A percentile compares a stretch with the other conserved stretches of the same genome.
Conservation (phyloP, 2,888 invertebrate genomes). For the Lasioglossum marginatum region DNA sequence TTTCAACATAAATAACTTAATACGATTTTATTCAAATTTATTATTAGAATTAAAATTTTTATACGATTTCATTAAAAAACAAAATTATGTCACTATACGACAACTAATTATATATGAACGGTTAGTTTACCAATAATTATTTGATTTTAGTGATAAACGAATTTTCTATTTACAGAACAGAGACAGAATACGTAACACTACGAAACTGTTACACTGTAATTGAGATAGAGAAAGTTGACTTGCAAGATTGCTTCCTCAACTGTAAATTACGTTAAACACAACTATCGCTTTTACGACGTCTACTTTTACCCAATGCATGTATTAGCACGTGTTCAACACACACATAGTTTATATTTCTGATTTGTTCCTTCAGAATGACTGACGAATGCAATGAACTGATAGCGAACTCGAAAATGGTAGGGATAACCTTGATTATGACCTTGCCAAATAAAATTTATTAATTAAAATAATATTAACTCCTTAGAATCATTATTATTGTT, state of each 20-base stretch:
- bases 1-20: background rate
- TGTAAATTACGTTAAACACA: conserved; percentile 4
- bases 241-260: conserved; percentile 1
- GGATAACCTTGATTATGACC: background rate
- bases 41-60: no score
- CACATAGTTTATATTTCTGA: background rate
- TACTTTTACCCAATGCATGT: background rate
- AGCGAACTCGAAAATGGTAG: background rate
- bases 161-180: background rate
- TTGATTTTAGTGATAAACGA: background rate
- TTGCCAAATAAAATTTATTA: background rate
- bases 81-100: background rate
- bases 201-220: background rate
- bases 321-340: background rate
- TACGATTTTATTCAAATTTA: no score
- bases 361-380: background rate
- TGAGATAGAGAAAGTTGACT: conserved; percentile 10
- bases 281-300: conserved; percentile 8
- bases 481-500: background rate
- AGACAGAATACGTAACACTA: background rate
- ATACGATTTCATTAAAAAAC: no score
- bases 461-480: background rate
- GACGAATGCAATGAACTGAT: background rate
- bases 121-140: background rate
- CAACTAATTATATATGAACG: background rate